Percentiles rank a stretch among this genome's conserved stretches.
Conservation (phyloP, 2,113 vertebrate genomes). For the Cathartes aura region DNA sequence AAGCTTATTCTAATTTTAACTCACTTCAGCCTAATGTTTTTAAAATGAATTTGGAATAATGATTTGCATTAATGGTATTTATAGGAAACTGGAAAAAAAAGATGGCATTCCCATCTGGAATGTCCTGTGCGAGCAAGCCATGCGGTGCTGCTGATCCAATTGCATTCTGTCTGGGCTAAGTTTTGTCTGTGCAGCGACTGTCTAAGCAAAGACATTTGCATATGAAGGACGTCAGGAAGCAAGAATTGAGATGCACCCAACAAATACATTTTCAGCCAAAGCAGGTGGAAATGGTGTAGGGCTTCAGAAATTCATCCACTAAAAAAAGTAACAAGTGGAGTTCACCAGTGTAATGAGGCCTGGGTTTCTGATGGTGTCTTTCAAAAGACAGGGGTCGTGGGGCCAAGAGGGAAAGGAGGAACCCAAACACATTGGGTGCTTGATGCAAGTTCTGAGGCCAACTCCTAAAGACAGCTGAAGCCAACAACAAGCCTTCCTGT, state of each 20-base stretch:
- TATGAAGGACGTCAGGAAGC: background rate
- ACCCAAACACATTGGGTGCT: background rate
- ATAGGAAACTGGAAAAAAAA: background rate
- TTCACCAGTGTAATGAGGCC: background rate
- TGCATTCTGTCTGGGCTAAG: background rate
- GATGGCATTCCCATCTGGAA: background rate
- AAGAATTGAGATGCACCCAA: background rate
- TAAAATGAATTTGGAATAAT: background rate
- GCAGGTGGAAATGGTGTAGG: background rate
- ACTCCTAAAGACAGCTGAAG: background rate
- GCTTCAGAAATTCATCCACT: background rate
- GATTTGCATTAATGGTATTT: background rate
- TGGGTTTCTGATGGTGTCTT: background rate
- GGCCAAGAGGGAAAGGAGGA: background rate
- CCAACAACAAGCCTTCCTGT: background rate
- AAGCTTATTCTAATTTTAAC: background rate
- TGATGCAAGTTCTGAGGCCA: background rate
- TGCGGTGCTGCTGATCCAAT: background rate
- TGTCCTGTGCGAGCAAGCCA: background rate
- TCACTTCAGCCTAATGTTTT: background rate
- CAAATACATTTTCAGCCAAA: background rate
- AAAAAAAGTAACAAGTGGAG: background rate
- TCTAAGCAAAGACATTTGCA: background rate
- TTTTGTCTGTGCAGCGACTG: background rate
- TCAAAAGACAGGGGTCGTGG: background rate